phyloP scores from a whole-genome alignment of 1,140 invertebrate species.

The Agrypnia vestita region DNA sequence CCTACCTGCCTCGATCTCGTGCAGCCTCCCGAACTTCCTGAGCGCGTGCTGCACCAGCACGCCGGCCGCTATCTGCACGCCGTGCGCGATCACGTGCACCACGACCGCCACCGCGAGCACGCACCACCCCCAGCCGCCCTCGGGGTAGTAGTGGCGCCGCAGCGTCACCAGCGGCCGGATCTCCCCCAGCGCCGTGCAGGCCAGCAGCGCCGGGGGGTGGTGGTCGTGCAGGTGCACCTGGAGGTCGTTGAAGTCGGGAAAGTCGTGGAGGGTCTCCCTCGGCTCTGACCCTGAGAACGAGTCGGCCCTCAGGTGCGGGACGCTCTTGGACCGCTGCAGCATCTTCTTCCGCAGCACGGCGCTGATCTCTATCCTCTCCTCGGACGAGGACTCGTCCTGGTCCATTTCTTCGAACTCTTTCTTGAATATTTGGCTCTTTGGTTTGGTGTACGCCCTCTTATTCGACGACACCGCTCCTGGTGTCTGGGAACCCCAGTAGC shows the following conservation, averaged over 20 bases:
- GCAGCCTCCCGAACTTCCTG: conserved; percentile 69
- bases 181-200: conserved; percentile 55
- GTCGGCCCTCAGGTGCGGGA: conserved; percentile 53
- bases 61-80: conserved; percentile 77
- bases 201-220: conserved; percentile 25
- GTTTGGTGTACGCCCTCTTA: background rate
- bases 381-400: conserved; percentile 55
- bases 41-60: conserved; percentile 71
- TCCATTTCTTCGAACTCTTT: conserved; percentile 34
- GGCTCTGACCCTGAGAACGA: conserved; percentile 55
- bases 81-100: conserved; percentile 79
- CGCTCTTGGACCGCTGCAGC: conserved; percentile 51
- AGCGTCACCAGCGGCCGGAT: conserved; percentile 69
- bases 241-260: conserved; percentile 46
- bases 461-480: background rate
- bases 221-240: conserved; percentile 49
- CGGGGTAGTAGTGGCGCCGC: conserved; percentile 82
- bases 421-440: background rate
- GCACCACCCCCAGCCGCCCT: conserved; percentile 88
- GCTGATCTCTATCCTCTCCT: conserved; percentile 45
- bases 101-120: conserved; percentile 79
- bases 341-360: conserved; percentile 21
- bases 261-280: conserved; percentile 44
- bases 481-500: background rate
- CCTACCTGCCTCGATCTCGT: conserved; percentile 71